Percentiles rank a stretch among this genome's conserved stretches.
Conservation (phyloP, 2,797 vertebrate genomes). For the Anguilla obscura region DNA sequence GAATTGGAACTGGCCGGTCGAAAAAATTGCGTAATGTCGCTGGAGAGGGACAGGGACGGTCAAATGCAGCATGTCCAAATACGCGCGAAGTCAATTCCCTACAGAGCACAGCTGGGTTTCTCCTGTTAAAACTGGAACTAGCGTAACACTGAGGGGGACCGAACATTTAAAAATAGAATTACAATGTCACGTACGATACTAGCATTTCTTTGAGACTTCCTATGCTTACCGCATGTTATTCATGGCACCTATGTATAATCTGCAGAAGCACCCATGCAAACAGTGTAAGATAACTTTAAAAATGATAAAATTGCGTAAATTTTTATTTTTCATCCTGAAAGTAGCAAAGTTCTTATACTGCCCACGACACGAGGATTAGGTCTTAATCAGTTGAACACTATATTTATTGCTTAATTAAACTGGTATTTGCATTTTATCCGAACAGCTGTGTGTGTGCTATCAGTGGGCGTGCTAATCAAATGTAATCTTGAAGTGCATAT, state of each 20-base stretch:
- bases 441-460: not conserved
- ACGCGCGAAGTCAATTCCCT: not conserved
- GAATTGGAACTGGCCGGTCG: not conserved
- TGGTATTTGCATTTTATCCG: not conserved
- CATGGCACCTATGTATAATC: not conserved
- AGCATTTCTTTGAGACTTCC: not conserved
- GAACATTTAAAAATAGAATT: not conserved
- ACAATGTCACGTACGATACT: not conserved
- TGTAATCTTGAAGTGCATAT: too few relatives aligned
- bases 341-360: too few relatives aligned
- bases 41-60: not conserved
- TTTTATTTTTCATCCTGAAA: too few relatives aligned
- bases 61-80: not conserved
- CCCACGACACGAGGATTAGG: too few relatives aligned
- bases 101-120: not conserved
- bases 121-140: not conserved
- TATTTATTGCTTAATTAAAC: too few relatives aligned
- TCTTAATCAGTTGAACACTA: not conserved
- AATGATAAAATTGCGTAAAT: not conserved
- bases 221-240: not conserved
- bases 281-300: not conserved
- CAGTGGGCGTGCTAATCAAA: too few relatives aligned
- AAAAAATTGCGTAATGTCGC: not conserved
- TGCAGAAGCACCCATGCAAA: not conserved
- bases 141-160: not conserved